Evolutionary conservation across 2,888 invertebrate species (phyloP).

Genomic region (Drosophila anomelani): DNA sequence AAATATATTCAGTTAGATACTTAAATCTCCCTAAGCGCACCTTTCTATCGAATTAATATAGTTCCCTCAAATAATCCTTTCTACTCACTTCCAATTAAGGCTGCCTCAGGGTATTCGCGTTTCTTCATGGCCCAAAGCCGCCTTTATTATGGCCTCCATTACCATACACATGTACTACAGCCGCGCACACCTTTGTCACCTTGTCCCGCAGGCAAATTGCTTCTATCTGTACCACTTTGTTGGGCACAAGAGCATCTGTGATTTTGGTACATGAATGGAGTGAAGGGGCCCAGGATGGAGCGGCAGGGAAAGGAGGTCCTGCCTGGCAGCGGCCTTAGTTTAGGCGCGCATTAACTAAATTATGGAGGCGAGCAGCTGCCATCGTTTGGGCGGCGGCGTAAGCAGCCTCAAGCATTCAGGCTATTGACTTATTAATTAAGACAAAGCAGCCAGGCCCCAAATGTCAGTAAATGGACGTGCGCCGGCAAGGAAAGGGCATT

Average conservation of each 20-base stretch:
- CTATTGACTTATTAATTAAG: slow-evolving; percentile 79
- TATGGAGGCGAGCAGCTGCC: slow-evolving; percentile 44
- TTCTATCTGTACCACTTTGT: slow-evolving; percentile 49
- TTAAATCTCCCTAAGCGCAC: neutral
- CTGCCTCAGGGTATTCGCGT: slow-evolving; percentile 5
- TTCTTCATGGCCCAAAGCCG: slow-evolving; percentile 5
- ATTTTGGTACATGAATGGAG: slow-evolving; percentile 19
- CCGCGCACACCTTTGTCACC: slow-evolving; percentile 41
- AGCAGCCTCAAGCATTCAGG: slow-evolving; percentile 51
- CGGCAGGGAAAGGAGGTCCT: slow-evolving; percentile 6
- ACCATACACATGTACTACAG: slow-evolving; percentile 19
- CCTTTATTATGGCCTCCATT: slow-evolving; percentile 44
- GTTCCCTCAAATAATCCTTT: slow-evolving; percentile 1
- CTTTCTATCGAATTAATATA: neutral
- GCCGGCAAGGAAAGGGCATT: neutral
- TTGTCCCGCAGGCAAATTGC: slow-evolving; percentile 43
- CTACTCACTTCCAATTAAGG: slow-evolving; percentile 15
- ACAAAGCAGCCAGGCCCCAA: slow-evolving; percentile 43
- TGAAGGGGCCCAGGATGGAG: neutral
- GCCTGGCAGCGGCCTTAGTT: slow-evolving; percentile 28
- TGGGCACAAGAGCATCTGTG: slow-evolving; percentile 18
- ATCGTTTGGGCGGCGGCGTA: slow-evolving; percentile 18
- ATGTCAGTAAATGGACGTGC: slow-evolving; percentile 13
- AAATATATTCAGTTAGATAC: too few relatives aligned
- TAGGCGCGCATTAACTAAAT: slow-evolving; percentile 44